Base-by-base conservation (phyloP, 2,888 invertebrate species). In the Leucophora obtusa region DNA sequence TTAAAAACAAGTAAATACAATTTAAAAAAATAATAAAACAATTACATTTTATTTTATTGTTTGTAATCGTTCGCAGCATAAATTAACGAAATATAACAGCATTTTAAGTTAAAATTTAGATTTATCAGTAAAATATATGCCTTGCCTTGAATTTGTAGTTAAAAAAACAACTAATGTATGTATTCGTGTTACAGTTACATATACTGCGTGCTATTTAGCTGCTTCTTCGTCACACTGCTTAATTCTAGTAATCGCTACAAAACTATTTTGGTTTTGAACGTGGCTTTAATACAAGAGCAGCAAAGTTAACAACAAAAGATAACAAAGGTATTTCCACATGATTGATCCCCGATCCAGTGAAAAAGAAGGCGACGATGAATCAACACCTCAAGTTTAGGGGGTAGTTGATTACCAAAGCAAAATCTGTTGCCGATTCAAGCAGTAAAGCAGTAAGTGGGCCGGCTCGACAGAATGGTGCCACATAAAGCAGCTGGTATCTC, bases 291-390 rank as follows among this genome's bases (percentile, higher is more conserved):
- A n/a, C 9, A 65, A 38, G 28, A 66, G 18, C 24, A 50, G 24
- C 11, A 59, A 43, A 7, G 3, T 17, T 60, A 51, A 21, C 15
- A 50, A 14, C 43, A 14, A 18, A 33, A 11, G 14, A 2, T 54
- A 53, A 50, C 35, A 47, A 38, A 54, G 24, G 11, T 14, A 15
- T 43, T 53, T n/a, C 63, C 18, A 5, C 15, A 97, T 98, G 98
- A 97, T 98, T 90, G 97, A 97, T 90, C 97, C 97, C 84, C 97
- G 97, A 91, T 97, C 97, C 85, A 97, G 97, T 82, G 98, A 98
- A 91, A 97, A 97, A 91, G 97, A 98, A 89, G 96, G 95, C 85
- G 97, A 97, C 85, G 97, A 97, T 91, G 97, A 97, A 91, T 71
- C 94, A 92, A 92, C 92, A 91, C 54, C 73, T 10, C 86, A 89